Conservation (phyloP, 2,888 invertebrate genomes). For the Branchellion lobata region DNA sequence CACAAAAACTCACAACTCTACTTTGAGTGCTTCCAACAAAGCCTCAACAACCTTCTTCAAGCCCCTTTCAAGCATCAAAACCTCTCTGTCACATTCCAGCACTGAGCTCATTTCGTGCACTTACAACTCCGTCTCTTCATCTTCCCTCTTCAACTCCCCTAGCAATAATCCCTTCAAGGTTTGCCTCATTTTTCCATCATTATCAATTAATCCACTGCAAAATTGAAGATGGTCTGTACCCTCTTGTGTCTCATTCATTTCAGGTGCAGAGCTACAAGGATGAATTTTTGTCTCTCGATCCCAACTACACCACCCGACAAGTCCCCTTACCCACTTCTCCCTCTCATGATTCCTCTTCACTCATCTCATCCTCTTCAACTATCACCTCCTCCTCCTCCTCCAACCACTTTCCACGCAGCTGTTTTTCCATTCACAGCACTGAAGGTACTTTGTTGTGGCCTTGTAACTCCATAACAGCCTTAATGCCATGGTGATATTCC, state of each 20-base stretch:
- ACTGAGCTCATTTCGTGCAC: conserved; percentile 1
- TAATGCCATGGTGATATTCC: too few relatives aligned
- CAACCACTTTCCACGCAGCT: too few relatives aligned
- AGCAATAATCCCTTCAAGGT: background rate
- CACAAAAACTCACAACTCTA: too few relatives aligned
- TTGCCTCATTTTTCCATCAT: background rate
- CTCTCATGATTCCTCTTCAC: too few relatives aligned
- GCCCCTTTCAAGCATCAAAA: conserved; percentile 2
- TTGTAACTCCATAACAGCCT: too few relatives aligned
- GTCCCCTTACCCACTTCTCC: background rate
- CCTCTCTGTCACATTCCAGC: conserved; percentile 10
- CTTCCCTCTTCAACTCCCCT: conserved; percentile 3
- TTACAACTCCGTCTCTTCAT: background rate
- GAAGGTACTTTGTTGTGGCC: too few relatives aligned
- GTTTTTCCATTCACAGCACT: too few relatives aligned
- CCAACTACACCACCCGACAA: background rate
- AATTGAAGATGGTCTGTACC: too few relatives aligned
- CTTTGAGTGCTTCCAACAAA: background rate
- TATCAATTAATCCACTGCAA: too few relatives aligned
- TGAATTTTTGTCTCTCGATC: conserved; percentile 17
- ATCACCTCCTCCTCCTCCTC: too few relatives aligned
- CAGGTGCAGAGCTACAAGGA: conserved; percentile 37
- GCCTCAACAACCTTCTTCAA: background rate
- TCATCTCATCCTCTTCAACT: too few relatives aligned
- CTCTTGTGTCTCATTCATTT: background rate